phyloP scores from a whole-genome alignment of 2,888 invertebrate genomes.

The Apodemia hepburni region DNA sequence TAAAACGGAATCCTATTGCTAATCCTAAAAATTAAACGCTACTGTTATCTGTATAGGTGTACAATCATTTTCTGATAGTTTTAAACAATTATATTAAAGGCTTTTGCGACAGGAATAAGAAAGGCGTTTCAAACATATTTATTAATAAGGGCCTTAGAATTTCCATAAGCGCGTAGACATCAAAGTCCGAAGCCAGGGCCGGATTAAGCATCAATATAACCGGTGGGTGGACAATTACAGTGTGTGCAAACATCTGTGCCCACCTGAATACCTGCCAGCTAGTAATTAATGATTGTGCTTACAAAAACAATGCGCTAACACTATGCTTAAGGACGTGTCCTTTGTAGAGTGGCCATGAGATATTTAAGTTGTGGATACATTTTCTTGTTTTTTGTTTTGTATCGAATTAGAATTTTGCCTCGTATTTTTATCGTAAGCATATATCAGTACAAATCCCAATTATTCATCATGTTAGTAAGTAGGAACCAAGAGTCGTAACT shows the following conservation, averaged over 20 bases:
- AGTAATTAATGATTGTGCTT: constrained; percentile 59
- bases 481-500: no score
- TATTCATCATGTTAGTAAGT: no score
- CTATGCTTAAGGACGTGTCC: constrained; percentile 53
- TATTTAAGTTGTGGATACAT: not conserved
- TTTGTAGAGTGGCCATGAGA: constrained; percentile 43
- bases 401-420: not conserved
- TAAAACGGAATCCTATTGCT: no score
- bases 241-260: constrained; percentile 48
- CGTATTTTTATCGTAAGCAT: no score
- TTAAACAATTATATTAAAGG: no score
- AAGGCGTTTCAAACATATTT: not conserved
- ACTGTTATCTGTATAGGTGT: no score
- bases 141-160: not conserved
- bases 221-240: constrained; percentile 69
- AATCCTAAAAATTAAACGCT: no score
- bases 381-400: not conserved
- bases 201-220: constrained; percentile 44
- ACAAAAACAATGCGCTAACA: constrained; percentile 70
- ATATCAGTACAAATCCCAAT: not conserved
- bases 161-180: constrained; percentile 15
- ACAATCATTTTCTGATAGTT: no score
- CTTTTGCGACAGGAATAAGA: no score
- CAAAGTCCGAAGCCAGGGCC: constrained; percentile 43
- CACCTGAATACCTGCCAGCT: constrained; percentile 52